phyloP scores from a whole-genome alignment of 2,797 vertebrate genomes.

The Aotus griseimembra region DNA sequence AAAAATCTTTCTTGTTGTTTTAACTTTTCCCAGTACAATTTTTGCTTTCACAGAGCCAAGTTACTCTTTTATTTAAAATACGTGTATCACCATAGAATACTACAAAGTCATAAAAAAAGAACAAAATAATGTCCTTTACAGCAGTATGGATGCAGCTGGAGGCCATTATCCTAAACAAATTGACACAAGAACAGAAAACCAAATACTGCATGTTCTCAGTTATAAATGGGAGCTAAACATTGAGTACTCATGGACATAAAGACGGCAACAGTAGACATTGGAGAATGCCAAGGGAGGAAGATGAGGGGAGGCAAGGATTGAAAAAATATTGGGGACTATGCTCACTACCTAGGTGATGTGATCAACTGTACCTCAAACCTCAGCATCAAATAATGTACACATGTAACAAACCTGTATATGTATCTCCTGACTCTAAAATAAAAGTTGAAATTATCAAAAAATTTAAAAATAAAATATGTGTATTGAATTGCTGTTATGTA shows the following conservation, averaged over 20 bases:
- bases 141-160: not conserved
- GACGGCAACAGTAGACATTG: not conserved
- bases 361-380: not conserved
- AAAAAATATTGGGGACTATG: not conserved
- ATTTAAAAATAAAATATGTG: too few relatives aligned
- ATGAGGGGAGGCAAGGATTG: not conserved
- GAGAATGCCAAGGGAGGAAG: not conserved
- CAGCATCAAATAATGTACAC: not conserved
- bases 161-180: not conserved
- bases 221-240: not conserved
- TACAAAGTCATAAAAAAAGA: not conserved
- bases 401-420: not conserved
- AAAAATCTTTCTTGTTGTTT: not conserved
- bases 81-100: not conserved
- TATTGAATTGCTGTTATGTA: not conserved
- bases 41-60: not conserved
- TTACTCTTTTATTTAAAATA: not conserved
- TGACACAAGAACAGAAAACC: not conserved
- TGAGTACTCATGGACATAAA: not conserved
- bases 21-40: not conserved
- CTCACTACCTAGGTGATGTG: not conserved
- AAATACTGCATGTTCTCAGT: not conserved
- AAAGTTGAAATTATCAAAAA: too few relatives aligned
- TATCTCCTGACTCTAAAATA: not conserved
- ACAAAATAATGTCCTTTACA: not conserved